Evolutionary conservation across 2,888 invertebrate species (phyloP).

Genomic region (Terebella lapidaria): DNA sequence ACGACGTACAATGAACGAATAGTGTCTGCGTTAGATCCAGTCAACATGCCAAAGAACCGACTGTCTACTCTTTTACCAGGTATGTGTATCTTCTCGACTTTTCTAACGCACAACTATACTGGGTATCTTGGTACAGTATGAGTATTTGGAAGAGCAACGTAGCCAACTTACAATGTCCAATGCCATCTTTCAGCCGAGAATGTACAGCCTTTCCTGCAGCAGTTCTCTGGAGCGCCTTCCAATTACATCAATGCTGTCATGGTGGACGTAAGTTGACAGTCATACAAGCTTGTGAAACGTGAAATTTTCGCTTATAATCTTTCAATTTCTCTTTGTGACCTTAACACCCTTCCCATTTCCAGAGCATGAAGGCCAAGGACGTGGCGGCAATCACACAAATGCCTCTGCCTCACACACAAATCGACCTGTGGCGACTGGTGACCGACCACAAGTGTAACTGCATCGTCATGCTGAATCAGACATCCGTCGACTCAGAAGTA

Average conservation of each 20-base stretch:
- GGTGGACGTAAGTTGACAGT: constrained; percentile 92
- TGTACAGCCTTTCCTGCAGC: neutral
- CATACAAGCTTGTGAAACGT: too few relatives aligned
- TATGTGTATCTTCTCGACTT: neutral
- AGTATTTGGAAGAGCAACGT: neutral
- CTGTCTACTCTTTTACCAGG: neutral
- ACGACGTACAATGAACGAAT: neutral
- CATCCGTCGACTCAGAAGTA: too few relatives aligned
- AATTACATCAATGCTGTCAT: constrained; percentile 86
- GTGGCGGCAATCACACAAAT: constrained; percentile 98
- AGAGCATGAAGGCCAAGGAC: too few relatives aligned
- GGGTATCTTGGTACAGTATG: neutral
- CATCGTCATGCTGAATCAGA: constrained; percentile 79
- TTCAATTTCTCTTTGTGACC: too few relatives aligned
- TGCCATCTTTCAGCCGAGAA: neutral
- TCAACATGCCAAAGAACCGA: neutral
- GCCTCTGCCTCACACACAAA: constrained; percentile 86
- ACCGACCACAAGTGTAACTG: constrained; percentile 97
- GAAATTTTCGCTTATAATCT: too few relatives aligned
- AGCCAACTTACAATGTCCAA: too few relatives aligned
- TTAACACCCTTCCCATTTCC: too few relatives aligned
- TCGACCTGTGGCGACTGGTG: constrained; percentile 96
- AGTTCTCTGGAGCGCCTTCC: neutral
- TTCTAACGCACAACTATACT: neutral
- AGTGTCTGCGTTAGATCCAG: neutral